Evolutionary conservation across 1,140 invertebrate genomes (phyloP), one percentile per base, ranked within the genome.

Genomic region (Zaprionus kolodkinae): DNA sequence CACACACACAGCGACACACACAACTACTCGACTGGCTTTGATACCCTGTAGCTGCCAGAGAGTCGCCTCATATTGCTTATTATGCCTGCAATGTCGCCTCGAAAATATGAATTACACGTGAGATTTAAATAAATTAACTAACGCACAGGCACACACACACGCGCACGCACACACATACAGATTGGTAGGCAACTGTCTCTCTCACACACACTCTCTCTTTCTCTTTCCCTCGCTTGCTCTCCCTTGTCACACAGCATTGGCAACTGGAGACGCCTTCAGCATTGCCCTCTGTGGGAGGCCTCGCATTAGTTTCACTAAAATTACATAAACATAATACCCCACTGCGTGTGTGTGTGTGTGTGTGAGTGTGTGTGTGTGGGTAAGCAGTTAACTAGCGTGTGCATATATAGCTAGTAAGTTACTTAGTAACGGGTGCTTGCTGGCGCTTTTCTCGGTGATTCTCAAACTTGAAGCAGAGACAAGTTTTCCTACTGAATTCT

Each of bases 61-160:
- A 5, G 13, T 40, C n/a, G 40, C 60, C 50, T 74, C 62, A 56
- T 60, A 63, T 78, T 85, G 78, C 83, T 87, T 88, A 80, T 87
- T 88, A 87, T 87, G 83, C 83, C 52, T 43, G 50, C 68, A 54
- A 83, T 71, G 80, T 88, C 64, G 65, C 68, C 54, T 75, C 61
- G 72, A 79, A 88, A 88, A 88, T 89, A 88, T 87, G 84, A 87
- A 88, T 88, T 86, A 88, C 84, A 87, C 77, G 84, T 72, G 77
- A 78, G 84, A 87, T 87, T 87, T 87, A 87, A 87, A 87, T 87
- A 87, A 87, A 88, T 87, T 87, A 87, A 77, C 79, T 61, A 64
- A 79, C 70, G 70, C 83, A 79, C 79, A 79, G 21, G 21, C 21
- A 21, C 21, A 21, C 21, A 21, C 21, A 21, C 48, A 65, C 35